Evolutionary conservation across 2,888 invertebrate species (phyloP), one percentile per base, ranked within the genome.

Genomic region (Aphodius sticticus): DNA sequence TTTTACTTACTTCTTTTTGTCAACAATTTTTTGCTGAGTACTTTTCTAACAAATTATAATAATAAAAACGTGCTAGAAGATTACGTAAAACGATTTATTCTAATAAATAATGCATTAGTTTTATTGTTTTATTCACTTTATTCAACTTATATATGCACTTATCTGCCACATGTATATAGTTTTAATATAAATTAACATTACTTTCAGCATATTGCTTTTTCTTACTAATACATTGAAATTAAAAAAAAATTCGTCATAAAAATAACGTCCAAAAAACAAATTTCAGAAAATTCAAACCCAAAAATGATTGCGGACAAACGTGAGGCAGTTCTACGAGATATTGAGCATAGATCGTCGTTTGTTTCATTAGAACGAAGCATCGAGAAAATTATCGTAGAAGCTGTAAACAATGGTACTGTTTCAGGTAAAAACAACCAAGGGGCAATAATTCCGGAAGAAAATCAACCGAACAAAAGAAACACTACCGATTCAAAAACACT

Each of bases 401-500:
- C 15, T 14, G 14, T 16, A 70, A 16, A 15, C 6, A 6, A 7
- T n/a, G 7, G 15, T 3, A 70, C 6, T 26, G 70, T 70, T 70
- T 70, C 70, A 26, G 26, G 26, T 70, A 70, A 15, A 7, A 70
- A 70, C 6, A 70, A 70, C 1, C 0, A 2, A 16, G 15, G 6
- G 5, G 14, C 53, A 2, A 7, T 12, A 9, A 53, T 7, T 53
- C 9, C 53, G 7, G 53, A 53, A 53, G 9, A 53, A 12, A 12
- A 7, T 53, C 53, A 35, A 35, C 9, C 74, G 3, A 74, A 26
- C 35, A 35, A 74, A 74, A 74, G 36, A 74, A 74, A 36, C 15
- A 0, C 35, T 9, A 7, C 9, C 12, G 4, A 9, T 53, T 9
- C 35, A 71, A 71, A 16, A 71, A 70, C 9, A n/a, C 1, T 70